Percentiles rank a stretch among this genome's conserved stretches.
Conservation (phyloP, 2,113 vertebrate species). For the Emydura subglobosa region DNA sequence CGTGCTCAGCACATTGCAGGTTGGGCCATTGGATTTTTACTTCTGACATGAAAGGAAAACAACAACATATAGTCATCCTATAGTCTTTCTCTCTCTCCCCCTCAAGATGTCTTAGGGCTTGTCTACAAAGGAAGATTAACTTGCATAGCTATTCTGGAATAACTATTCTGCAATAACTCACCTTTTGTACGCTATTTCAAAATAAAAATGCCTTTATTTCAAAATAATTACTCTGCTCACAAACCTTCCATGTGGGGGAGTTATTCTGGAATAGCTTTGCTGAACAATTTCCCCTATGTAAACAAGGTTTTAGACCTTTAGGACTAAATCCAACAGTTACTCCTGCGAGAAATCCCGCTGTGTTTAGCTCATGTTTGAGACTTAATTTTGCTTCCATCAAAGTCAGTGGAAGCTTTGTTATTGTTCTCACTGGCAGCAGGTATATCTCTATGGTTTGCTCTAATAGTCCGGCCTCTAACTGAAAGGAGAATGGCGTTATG, state of each 20-base stretch:
- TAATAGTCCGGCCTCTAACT: background rate
- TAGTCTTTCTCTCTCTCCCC: background rate
- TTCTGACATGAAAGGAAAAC: background rate
- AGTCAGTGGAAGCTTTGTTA: background rate
- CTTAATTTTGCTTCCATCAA: background rate
- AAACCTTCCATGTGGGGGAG: background rate
- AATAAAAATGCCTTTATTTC: background rate
- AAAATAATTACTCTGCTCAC: background rate
- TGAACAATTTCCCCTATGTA: background rate
- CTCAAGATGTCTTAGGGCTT: background rate
- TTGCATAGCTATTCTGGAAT: background rate
- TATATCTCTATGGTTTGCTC: background rate
- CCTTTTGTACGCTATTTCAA: background rate
- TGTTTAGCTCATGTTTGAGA: background rate
- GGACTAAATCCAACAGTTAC: background rate
- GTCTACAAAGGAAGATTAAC: background rate
- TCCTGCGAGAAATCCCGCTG: background rate
- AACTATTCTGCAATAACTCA: background rate
- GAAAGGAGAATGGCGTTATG: background rate
- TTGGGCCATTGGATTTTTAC: background rate
- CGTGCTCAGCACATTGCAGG: background rate
- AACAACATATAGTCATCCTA: background rate
- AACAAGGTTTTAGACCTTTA: background rate
- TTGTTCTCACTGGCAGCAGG: fast-evolving
- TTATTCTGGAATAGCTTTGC: background rate